These are phyloP conservation scores for Turritopsis rubra DNA, from an alignment of 30 jellyfish, hydroid and myxozoan species.

Conservation along the genomic window DNA sequence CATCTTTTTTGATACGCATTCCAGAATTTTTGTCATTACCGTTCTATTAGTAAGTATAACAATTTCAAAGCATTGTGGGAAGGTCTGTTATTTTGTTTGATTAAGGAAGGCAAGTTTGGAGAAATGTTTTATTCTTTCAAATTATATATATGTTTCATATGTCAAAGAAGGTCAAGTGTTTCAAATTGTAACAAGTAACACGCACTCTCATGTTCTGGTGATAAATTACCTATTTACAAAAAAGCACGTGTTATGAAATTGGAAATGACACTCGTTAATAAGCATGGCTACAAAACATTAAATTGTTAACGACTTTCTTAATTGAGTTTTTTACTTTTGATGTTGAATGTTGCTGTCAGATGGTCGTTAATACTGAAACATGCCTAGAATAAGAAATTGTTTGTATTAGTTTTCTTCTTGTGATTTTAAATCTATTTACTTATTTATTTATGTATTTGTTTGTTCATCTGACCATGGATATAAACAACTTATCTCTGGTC, in stretches of 20 bases:
- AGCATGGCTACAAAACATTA: neutral
- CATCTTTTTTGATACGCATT: neutral
- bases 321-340: neutral
- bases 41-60: neutral
- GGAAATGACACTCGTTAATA: neutral
- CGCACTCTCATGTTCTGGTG: no score
- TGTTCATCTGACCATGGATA: neutral
- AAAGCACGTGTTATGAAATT: neutral
- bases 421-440: no score
- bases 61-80: no score
- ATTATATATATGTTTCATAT: no score
- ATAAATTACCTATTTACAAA: neutral
- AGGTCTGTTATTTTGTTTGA: no score
- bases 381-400: neutral
- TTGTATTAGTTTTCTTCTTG: no score
- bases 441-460: neutral
- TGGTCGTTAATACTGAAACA: neutral
- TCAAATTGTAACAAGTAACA: no score
- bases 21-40: neutral
- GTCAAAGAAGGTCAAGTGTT: no score
- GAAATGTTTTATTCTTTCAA: no score
- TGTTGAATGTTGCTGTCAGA: neutral
- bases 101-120: no score
- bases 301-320: neutral
- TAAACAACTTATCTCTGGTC: no score